Evolutionary conservation across 2,113 vertebrate genomes (phyloP).

Genomic region (Jacana jacana): DNA sequence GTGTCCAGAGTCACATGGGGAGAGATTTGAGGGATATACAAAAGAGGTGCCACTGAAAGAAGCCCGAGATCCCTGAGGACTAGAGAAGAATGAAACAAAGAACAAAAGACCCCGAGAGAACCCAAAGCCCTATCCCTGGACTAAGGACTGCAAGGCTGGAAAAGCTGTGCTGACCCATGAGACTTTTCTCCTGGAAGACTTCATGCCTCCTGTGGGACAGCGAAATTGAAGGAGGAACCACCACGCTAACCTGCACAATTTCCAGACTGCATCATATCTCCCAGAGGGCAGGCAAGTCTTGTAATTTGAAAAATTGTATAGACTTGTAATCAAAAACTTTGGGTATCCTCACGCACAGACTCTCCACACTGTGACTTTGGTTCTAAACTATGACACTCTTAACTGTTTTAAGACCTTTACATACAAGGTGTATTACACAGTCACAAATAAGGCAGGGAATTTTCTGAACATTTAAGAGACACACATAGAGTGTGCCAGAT

Average conservation of each 20-base stretch:
- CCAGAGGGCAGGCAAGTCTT: not conserved
- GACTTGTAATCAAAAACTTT: not conserved
- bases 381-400: not conserved
- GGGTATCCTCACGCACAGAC: not conserved
- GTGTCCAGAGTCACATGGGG: not conserved
- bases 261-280: not conserved
- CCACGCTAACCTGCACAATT: not conserved
- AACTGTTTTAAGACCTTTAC: not conserved
- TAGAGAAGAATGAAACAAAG: not conserved
- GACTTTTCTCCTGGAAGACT: not conserved
- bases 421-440: not conserved
- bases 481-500: not conserved
- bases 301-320: not conserved
- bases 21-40: not conserved
- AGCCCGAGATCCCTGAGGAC: not conserved
- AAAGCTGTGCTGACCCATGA: not conserved
- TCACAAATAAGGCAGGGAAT: not conserved
- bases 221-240: accelerated
- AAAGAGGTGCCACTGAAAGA: too few species aligned
- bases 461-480: not conserved
- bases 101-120: not conserved
- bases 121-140: not conserved
- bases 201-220: accelerated
- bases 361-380: not conserved
- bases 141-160: not conserved